Percentiles rank a stretch among this genome's conserved stretches.
These are phyloP conservation scores for Sialis lutaria DNA, from an alignment of 2,888 invertebrate species.

Conservation along the genomic window DNA sequence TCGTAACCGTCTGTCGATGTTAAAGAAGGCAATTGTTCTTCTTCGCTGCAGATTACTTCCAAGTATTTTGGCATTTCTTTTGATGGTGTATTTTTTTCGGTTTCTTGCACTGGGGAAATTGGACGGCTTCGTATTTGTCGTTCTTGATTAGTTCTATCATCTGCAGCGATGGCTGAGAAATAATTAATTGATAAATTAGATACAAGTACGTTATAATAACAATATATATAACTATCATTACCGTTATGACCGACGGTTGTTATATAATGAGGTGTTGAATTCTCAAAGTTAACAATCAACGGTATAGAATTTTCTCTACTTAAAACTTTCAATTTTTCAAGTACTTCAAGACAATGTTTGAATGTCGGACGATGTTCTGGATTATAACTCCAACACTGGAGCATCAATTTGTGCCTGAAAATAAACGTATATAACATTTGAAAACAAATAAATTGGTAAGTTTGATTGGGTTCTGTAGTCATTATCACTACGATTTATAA, in stretches of 20 bases:
- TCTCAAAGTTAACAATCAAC: conserved; percentile 12
- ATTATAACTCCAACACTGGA: conserved; percentile 74
- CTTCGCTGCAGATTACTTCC: conserved; percentile 42
- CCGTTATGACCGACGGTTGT: conserved; percentile 23
- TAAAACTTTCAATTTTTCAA: conserved; percentile 26
- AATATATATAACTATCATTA: conserved; percentile 17
- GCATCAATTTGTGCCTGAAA: conserved; percentile 65
- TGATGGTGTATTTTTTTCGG: conserved; percentile 7
- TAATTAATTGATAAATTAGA: background rate
- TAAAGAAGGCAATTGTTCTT: conserved; percentile 13
- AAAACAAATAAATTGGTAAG: too few relatives aligned
- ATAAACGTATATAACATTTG: conserved; percentile 3
- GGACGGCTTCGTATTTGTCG: background rate
- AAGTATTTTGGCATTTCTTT: conserved; percentile 36
- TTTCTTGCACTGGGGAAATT: conserved; percentile 9
- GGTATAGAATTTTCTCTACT: conserved; percentile 21
- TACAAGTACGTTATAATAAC: background rate
- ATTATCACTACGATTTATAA: too few relatives aligned
- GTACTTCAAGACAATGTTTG: conserved; percentile 53
- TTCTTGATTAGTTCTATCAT: conserved; percentile 8
- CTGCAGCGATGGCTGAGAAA: conserved; percentile 2
- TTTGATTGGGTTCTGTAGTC: too few relatives aligned
- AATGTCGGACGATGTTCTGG: conserved; percentile 79
- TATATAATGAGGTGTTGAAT: conserved; percentile 29
- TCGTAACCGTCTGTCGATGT: conserved; percentile 42